phyloP scores from a whole-genome alignment of 2,113 vertebrate species.

The Elephantulus edwardii region DNA sequence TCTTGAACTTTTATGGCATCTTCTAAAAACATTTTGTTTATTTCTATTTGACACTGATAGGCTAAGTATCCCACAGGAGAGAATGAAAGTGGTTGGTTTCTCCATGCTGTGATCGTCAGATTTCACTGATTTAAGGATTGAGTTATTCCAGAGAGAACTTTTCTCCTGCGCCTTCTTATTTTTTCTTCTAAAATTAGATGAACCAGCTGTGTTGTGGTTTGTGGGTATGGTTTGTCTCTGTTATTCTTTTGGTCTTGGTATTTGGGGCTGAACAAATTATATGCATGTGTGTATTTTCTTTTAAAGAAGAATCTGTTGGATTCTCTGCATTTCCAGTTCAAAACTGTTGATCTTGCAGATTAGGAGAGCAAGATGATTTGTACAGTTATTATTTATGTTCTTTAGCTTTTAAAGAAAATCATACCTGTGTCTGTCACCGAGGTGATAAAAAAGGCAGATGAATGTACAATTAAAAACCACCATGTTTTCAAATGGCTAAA shows the following conservation, averaged over 20 bases:
- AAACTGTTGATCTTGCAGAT: not conserved
- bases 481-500: not conserved
- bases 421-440: not conserved
- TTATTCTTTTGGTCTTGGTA: constrained; percentile 51
- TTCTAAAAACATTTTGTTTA: constrained; percentile 45
- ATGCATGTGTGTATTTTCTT: constrained; percentile 32
- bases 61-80: constrained; percentile 13
- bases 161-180: constrained; percentile 67
- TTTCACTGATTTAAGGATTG: constrained; percentile 70
- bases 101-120: constrained; percentile 51
- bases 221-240: constrained; percentile 61
- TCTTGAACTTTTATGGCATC: constrained; percentile 30
- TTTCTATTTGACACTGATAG: constrained; percentile 49
- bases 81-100: constrained; percentile 55
- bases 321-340: constrained; percentile 42
- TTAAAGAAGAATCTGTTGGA: not conserved
- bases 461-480: not conserved
- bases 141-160: constrained; percentile 63
- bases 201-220: constrained; percentile 73
- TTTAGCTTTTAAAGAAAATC: constrained; percentile 15
- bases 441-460: not conserved
- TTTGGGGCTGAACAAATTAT: constrained; percentile 50
- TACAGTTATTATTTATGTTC: not conserved
- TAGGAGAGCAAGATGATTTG: not conserved
- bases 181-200: constrained; percentile 72